These are phyloP conservation scores for Druceiella hillmani DNA, from an alignment of 2,888 invertebrate genomes.

Conservation along the genomic window DNA sequence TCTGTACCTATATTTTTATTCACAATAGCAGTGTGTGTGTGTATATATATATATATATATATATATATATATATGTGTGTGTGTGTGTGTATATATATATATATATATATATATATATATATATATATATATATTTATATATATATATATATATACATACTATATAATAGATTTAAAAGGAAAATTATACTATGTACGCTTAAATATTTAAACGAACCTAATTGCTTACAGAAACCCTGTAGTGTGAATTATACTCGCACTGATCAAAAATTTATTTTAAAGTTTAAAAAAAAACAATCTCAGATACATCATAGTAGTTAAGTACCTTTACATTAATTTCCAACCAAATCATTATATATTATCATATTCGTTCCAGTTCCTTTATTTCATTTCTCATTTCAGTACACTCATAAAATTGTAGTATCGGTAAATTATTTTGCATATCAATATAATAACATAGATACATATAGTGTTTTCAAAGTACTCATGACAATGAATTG, in stretches of 20 bases:
- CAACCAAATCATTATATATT: slow-evolving; percentile 2
- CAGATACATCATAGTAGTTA: too few species aligned
- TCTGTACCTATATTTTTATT: not conserved
- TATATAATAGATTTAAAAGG: not conserved
- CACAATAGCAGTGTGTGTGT: not conserved
- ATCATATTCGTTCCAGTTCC: slow-evolving; percentile 3
- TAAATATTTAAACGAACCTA: too few species aligned
- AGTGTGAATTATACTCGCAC: too few species aligned
- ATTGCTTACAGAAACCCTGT: too few species aligned
- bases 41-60: not conserved
- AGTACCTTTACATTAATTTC: not conserved
- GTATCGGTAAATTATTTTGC: too few species aligned
- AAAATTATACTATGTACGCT: too few species aligned
- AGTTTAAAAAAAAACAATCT: too few species aligned
- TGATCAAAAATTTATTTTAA: too few species aligned
- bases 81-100: slow-evolving; percentile 1
- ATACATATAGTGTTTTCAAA: too few species aligned
- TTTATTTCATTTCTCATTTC: not conserved
- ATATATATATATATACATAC: slow-evolving; percentile 1
- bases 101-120: slow-evolving; percentile 1
- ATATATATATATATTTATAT: not conserved
- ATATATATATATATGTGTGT: slow-evolving; percentile 1
- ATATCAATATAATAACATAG: too few species aligned
- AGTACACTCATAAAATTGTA: too few species aligned
- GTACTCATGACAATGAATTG: too few species aligned